A percentile compares a stretch with the other conserved stretches of the same genome.
phyloP scores from a whole-genome alignment of 2,797 vertebrate genomes.

The Malurus leucopterus region DNA sequence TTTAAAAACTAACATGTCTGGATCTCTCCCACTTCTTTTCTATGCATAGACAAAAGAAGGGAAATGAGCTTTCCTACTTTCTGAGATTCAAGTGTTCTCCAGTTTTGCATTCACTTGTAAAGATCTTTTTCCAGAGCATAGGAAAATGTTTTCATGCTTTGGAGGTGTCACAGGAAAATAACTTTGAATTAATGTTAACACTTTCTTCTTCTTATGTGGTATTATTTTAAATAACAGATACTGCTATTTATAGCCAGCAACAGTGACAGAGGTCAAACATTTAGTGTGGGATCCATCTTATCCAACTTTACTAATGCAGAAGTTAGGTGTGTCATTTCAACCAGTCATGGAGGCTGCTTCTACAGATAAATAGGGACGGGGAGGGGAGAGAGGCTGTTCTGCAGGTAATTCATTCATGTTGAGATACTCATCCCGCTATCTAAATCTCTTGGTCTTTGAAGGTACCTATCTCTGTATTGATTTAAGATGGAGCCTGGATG shows the following conservation, averaged over 20 bases:
- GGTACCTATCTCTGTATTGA: slow-evolving; percentile 34
- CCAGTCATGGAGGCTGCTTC: not conserved
- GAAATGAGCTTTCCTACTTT: not conserved
- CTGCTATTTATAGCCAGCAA: slow-evolving; percentile 14
- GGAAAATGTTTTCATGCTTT: slow-evolving; percentile 3
- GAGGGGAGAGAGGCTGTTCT: not conserved
- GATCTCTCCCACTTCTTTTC: not conserved
- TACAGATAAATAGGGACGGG: not conserved
- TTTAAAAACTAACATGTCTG: not conserved
- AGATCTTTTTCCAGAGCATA: not conserved
- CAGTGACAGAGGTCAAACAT: not conserved
- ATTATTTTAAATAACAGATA: slow-evolving; percentile 15
- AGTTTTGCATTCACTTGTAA: not conserved
- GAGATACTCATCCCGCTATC: slow-evolving; percentile 3
- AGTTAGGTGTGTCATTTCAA: not conserved
- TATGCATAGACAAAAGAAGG: not conserved
- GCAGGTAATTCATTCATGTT: not conserved
- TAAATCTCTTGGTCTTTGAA: slow-evolving; percentile 43
- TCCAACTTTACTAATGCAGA: not conserved
- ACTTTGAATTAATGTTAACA: slow-evolving; percentile 12
- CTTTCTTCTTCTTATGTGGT: slow-evolving; percentile 7
- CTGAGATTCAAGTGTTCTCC: not conserved
- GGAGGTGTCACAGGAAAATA: slow-evolving; percentile 4
- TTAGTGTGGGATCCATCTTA: slow-evolving; percentile 5
- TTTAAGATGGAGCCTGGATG: slow-evolving; percentile 50